Percentiles rank a stretch among this genome's conserved stretches.
These are phyloP conservation scores for Conger conger DNA, from an alignment of 2,113 vertebrate genomes.

Conservation along the genomic window DNA sequence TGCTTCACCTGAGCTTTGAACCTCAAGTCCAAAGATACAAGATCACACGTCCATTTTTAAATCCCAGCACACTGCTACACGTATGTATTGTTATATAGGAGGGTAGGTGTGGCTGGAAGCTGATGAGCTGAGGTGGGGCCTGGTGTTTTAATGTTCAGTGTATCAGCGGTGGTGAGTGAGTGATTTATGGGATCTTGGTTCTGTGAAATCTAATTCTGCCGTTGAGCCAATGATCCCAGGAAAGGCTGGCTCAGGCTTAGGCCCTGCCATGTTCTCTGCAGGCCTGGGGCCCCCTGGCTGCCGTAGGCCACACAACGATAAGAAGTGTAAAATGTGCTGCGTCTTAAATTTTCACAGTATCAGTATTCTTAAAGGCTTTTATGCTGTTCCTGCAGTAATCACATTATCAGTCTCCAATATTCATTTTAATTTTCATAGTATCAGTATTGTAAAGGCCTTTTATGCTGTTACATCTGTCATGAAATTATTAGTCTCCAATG, in stretches of 20 bases:
- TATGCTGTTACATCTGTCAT: no score
- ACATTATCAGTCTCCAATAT: no score
- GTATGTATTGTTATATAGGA: neutral
- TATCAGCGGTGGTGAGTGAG: neutral
- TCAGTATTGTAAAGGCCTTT: neutral
- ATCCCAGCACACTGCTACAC: neutral
- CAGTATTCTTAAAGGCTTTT: neutral
- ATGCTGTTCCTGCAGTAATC: no score
- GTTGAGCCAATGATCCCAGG: constrained; percentile 8
- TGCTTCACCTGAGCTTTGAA: no score
- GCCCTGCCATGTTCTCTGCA: neutral
- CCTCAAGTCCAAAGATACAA: no score
- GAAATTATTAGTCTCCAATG: neutral
- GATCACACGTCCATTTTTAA: neutral
- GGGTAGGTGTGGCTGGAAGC: neutral
- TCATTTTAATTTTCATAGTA: neutral
- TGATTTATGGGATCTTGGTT: neutral
- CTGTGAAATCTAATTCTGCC: neutral
- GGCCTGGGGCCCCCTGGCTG: neutral
- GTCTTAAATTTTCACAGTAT: neutral
- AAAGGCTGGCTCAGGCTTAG: neutral
- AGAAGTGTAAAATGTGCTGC: neutral
- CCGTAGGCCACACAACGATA: neutral
- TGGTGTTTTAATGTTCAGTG: neutral
- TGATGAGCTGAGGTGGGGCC: neutral